Conservation (phyloP, 2,113 vertebrate species). For the Rhinoptilus africanus region DNA sequence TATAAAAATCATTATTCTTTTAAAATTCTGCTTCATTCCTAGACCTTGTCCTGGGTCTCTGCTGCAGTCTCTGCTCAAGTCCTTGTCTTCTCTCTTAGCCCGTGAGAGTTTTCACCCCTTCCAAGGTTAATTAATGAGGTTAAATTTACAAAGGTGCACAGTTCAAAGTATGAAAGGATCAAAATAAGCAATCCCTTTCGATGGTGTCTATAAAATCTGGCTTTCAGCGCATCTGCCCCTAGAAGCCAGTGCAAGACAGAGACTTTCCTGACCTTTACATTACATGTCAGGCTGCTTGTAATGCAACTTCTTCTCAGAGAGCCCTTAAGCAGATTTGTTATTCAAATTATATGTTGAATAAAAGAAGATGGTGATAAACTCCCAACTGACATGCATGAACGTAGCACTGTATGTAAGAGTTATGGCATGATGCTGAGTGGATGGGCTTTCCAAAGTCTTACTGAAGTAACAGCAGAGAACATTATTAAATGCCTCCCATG, state of each 20-base stretch:
- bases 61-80: not conserved
- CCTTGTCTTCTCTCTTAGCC: not conserved
- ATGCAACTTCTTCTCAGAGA: not conserved
- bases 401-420: not conserved
- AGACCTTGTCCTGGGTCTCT: not conserved
- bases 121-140: not conserved
- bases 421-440: not conserved
- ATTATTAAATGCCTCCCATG: not conserved
- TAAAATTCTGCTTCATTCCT: not conserved
- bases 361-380: not conserved
- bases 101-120: not conserved
- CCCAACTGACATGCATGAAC: not conserved
- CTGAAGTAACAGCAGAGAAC: not conserved
- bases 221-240: not conserved
- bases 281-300: not conserved
- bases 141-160: not conserved
- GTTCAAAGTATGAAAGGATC: not conserved
- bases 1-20: not conserved
- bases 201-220: not conserved
- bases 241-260: not conserved
- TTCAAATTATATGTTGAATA: not conserved
- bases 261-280: not conserved
- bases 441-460: not conserved
- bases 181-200: not conserved
- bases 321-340: not conserved